Conservation (phyloP, 2,113 vertebrate genomes). For the Mugil cephalus region DNA sequence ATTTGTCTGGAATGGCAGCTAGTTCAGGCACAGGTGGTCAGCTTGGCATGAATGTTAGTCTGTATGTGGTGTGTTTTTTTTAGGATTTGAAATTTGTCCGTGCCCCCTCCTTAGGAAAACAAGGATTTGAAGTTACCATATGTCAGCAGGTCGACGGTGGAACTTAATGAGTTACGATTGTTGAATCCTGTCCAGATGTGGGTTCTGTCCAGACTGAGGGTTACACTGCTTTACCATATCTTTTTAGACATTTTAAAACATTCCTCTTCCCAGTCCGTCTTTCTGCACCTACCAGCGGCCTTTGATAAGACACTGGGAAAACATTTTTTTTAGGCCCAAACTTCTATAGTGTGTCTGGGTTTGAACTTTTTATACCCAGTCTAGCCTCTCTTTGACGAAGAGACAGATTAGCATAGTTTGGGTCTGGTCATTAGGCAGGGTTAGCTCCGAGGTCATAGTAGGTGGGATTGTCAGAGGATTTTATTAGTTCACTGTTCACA, state of each 20-base stretch:
- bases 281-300: background rate
- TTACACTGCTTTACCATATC: conserved; percentile 4
- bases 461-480: conserved; percentile 58
- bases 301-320: conserved; percentile 24
- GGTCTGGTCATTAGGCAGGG: conserved; percentile 38
- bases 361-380: conserved; percentile 49
- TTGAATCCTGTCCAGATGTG: conserved; percentile 44
- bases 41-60: conserved; percentile 59
- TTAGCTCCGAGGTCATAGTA: conserved; percentile 42
- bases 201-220: conserved; percentile 24
- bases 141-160: conserved; percentile 47
- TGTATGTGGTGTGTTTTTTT: conserved; percentile 68
- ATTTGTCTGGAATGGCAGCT: conserved; percentile 70
- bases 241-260: conserved; percentile 13
- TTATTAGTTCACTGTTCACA: conserved; percentile 45
- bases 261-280: background rate
- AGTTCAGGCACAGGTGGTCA: conserved; percentile 75
- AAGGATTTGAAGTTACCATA: conserved; percentile 48
- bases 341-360: conserved; percentile 12
- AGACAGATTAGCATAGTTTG: conserved; percentile 64
- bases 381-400: conserved; percentile 45
- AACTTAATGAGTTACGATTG: conserved; percentile 35
- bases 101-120: conserved; percentile 56
- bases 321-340: conserved; percentile 27
- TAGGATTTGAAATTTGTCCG: conserved; percentile 41